phyloP scores from a whole-genome alignment of 2,888 invertebrate species.

The Lepidonotus clava region DNA sequence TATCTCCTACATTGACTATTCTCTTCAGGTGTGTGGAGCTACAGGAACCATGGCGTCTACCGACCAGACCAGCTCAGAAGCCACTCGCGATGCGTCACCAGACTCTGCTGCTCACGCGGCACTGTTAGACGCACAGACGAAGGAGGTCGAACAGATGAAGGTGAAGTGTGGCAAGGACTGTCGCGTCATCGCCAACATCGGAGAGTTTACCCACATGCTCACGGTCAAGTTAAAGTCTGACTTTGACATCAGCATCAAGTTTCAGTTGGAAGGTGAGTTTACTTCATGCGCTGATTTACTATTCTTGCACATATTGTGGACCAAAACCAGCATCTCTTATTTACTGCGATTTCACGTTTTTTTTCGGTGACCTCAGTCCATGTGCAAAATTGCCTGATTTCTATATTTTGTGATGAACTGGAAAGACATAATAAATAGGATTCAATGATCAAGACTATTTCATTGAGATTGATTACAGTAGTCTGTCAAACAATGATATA shows the following conservation, averaged over 20 bases:
- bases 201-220: constrained; percentile 71
- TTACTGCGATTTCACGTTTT: not conserved
- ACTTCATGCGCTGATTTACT: not conserved
- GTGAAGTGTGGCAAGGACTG: constrained; percentile 44
- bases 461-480: too few relatives aligned
- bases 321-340: not conserved
- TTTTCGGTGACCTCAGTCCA: too few relatives aligned
- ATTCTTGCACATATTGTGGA: not conserved
- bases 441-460: too few relatives aligned
- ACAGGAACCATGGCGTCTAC: constrained; percentile 27
- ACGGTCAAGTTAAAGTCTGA: constrained; percentile 70
- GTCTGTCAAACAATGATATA: too few relatives aligned
- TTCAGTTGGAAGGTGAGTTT: constrained; percentile 73
- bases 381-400: too few relatives aligned
- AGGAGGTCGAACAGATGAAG: constrained; percentile 30
- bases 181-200: constrained; percentile 69
- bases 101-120: too few relatives aligned
- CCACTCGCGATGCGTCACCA: too few relatives aligned
- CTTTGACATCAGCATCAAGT: constrained; percentile 72
- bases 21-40: not conserved
- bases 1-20: too few relatives aligned
- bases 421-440: too few relatives aligned
- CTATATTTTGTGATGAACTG: too few relatives aligned
- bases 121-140: not conserved
- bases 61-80: not conserved